These are phyloP conservation scores for Lasius fuliginosus DNA, from an alignment of 2,888 invertebrate species.

Conservation along the genomic window DNA sequence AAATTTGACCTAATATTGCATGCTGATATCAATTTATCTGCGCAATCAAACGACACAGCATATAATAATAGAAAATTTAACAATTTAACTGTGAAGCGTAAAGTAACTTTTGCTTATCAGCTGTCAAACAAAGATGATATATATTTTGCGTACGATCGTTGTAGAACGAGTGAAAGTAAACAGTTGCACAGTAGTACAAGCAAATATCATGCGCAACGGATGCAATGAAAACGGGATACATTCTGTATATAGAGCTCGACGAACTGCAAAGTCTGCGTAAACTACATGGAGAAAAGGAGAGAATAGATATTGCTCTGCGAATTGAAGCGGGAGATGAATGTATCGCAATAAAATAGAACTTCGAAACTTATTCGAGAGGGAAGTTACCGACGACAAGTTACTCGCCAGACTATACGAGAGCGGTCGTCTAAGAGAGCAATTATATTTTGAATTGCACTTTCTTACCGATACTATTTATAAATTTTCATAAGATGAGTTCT, in stretches of 20 bases:
- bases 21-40: neutral
- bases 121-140: neutral
- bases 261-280: constrained; percentile 28
- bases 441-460: constrained; percentile 3
- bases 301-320: constrained; percentile 27
- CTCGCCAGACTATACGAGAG: constrained; percentile 23
- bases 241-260: neutral
- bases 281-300: constrained; percentile 12
- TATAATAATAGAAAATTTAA: neutral
- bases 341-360: constrained; percentile 44
- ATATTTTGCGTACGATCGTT: neutral
- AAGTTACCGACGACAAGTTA: constrained; percentile 31
- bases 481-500: neutral
- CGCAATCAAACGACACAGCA: neutral
- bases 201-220: constrained; percentile 5
- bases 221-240: constrained; percentile 14
- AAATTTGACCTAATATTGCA: neutral
- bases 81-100: neutral
- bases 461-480: neutral
- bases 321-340: constrained; percentile 26
- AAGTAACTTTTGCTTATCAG: neutral
- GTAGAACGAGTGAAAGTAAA: constrained; percentile 9
- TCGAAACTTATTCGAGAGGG: constrained; percentile 14
- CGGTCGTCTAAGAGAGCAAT: neutral
- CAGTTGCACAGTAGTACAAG: constrained; percentile 1